These are phyloP conservation scores for Gymnothorax reevesii DNA, from an alignment of 2,797 vertebrate species.

Conservation along the genomic window DNA sequence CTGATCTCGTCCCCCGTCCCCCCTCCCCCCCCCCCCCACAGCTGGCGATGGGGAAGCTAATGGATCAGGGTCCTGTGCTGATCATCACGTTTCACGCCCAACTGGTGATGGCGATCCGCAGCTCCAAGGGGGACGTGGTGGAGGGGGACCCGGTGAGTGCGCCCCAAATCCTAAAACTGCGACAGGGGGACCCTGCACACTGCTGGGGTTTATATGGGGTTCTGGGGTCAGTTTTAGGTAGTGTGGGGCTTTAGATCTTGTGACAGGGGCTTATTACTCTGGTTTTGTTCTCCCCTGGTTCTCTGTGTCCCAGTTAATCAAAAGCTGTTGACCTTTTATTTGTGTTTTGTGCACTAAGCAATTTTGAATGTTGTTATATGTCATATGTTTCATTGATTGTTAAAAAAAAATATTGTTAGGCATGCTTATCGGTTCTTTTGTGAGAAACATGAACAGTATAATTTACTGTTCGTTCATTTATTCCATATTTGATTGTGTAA, in stretches of 20 bases:
- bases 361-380: too few species aligned
- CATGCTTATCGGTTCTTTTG: too few species aligned
- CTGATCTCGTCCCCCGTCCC: background rate
- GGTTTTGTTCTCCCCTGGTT: too few species aligned
- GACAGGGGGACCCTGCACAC: too few species aligned
- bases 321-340: too few species aligned
- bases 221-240: background rate
- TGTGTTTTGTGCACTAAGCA: too few species aligned
- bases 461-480: too few species aligned
- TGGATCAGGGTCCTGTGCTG: slow-evolving; percentile 94
- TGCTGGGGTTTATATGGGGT: background rate
- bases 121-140: slow-evolving; percentile 85
- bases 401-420: too few species aligned
- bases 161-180: background rate
- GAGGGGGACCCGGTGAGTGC: slow-evolving; percentile 90
- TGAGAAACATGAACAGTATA: too few species aligned
- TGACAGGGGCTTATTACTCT: background rate
- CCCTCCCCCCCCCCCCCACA: slow-evolving; percentile 59
- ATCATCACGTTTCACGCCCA: slow-evolving; percentile 97
- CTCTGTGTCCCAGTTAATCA: too few species aligned
- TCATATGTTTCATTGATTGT: too few species aligned
- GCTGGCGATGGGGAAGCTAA: slow-evolving; percentile 98
- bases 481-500: too few species aligned
- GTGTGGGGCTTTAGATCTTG: background rate
- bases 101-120: slow-evolving; percentile 86